Evolutionary conservation across 2,888 invertebrate species (phyloP), one percentile per base, ranked within the genome.

Genomic region (Nephrocerus scutellatus): DNA sequence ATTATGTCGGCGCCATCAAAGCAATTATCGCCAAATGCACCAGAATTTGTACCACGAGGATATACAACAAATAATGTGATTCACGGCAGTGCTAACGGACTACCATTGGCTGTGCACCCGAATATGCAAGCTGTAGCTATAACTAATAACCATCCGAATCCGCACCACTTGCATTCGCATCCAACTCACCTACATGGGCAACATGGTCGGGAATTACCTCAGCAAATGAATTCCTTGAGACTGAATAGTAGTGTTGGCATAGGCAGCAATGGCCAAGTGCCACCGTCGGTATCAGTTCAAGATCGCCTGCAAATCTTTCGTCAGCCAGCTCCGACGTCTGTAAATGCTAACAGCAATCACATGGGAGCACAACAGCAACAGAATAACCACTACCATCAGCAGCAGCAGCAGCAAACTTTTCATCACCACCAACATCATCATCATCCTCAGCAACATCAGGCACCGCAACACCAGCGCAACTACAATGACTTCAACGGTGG

Each of bases 21-120:
- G 41, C 46, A 46, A 46, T 46, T 54, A 41, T 54, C 54, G 29
- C 49, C 50, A n/a, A 42, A 49, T 30, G 54, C 54, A 34, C 52
- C 50, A 30, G 54, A 49, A 40, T 55, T 55, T 36, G 44, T 55
- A 42, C 53, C 54, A 39, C 46, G 44, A 40, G 39, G 43, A 44
- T 42, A 42, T 34, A 44, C 43, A 32, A 36, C 41, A 25, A 46
- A 44, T n/a, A n/a, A n/a, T n/a, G n/a, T n/a, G n/a, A 39, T 30
- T 39, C 26, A 26, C 31, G 15, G 22, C 21, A 32, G 14, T 23
- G n/a, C 21, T 23, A 20, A 20, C 21, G n/a, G n/a, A n/a, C n/a
- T n/a, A n/a, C n/a, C n/a, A n/a, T n/a, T n/a, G n/a, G n/a, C n/a
- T n/a, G n/a, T 21, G 22, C 42, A 38, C 21, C 39, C 34, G n/a